A percentile compares a stretch with the other conserved stretches of the same genome.
phyloP scores from a whole-genome alignment of 2,888 invertebrate species.

The Hedya salicella region DNA sequence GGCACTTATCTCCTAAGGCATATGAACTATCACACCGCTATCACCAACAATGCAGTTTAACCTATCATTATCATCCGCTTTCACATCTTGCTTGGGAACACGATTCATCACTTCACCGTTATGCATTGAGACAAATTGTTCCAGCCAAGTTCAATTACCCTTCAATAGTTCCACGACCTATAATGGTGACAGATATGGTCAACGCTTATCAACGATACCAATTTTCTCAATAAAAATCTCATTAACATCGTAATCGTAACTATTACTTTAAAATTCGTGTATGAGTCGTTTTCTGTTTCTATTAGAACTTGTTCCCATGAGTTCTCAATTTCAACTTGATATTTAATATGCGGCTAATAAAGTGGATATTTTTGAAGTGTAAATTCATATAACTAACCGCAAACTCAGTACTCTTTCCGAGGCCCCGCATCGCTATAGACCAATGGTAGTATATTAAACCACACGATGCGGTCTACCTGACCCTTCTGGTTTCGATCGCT shows the following conservation, averaged over 20 bases:
- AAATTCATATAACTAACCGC: slow-evolving; percentile 32
- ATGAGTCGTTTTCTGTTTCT: slow-evolving; percentile 20
- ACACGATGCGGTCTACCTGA: slow-evolving; percentile 67
- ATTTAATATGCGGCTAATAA: slow-evolving; percentile 31
- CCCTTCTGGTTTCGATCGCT: slow-evolving; percentile 69
- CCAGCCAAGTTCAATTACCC: slow-evolving; percentile 43
- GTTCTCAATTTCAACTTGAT: slow-evolving; percentile 14
- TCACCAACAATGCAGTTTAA: slow-evolving; percentile 35
- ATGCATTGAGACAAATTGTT: slow-evolving; percentile 45
- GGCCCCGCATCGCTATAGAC: slow-evolving; percentile 47
- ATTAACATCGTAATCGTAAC: slow-evolving; percentile 33
- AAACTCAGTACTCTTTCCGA: slow-evolving; percentile 40
- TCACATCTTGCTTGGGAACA: slow-evolving; percentile 40
- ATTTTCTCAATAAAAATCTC: slow-evolving; percentile 39
- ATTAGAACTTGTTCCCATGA: slow-evolving; percentile 33
- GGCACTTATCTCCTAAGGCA: slow-evolving; percentile 68
- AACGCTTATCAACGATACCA: slow-evolving; percentile 39
- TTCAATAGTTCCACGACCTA: slow-evolving; percentile 32
- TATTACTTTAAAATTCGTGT: slow-evolving; percentile 5
- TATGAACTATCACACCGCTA: slow-evolving; percentile 48
- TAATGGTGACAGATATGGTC: slow-evolving; percentile 39
- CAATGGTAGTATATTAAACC: slow-evolving; percentile 60
- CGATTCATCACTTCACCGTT: slow-evolving; percentile 43
- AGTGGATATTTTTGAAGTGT: slow-evolving; percentile 36
- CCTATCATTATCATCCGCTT: slow-evolving; percentile 42